Conservation (phyloP, 2,113 vertebrate species). For the Pelmatolapia mariae region DNA sequence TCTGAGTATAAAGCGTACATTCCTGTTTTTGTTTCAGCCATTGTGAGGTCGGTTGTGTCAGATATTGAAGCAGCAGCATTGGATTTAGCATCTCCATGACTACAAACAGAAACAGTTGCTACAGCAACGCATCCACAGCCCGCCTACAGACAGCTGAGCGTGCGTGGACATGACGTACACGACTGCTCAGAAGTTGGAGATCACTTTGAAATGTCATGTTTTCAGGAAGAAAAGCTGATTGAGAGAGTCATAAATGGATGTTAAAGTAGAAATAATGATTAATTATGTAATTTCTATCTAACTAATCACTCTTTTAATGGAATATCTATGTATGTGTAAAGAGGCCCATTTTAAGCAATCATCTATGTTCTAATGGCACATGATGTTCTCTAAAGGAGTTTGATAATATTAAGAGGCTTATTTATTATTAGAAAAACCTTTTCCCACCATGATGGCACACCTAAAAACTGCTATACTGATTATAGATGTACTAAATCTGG, state of each 20-base stretch:
- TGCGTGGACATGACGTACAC: neutral
- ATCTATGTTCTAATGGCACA: neutral
- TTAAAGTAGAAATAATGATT: neutral
- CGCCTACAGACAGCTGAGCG: neutral
- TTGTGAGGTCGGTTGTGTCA: neutral
- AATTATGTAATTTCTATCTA: neutral
- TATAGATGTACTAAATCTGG: neutral
- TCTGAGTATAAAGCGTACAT: neutral
- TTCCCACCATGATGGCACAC: neutral
- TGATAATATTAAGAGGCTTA: neutral
- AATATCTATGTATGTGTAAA: neutral
- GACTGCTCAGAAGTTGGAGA: neutral
- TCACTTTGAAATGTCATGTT: neutral
- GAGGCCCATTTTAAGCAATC: neutral
- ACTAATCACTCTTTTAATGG: neutral
- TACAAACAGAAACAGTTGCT: neutral
- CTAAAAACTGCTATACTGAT: neutral
- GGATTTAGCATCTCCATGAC: neutral
- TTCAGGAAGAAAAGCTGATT: neutral
- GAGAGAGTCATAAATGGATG: neutral
- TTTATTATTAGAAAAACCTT: neutral
- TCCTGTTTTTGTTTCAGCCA: neutral
- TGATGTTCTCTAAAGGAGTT: neutral
- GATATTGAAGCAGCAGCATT: slow-evolving; percentile 2
- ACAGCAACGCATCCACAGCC: neutral